phyloP scores from a whole-genome alignment of 1,140 invertebrate species.

The Diorhabda sublineata region DNA sequence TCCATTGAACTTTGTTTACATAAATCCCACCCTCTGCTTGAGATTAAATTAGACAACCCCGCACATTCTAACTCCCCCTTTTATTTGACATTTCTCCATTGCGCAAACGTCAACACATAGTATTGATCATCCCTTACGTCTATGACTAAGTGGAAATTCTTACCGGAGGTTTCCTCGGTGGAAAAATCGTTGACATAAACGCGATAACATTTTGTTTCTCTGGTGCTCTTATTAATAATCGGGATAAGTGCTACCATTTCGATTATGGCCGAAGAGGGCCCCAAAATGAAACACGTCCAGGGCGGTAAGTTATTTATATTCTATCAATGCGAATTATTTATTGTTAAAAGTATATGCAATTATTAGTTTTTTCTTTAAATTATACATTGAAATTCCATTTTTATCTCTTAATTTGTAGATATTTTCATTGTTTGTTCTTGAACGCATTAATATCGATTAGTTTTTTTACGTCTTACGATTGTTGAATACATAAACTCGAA shows the following conservation, averaged over 20 bases:
- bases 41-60: background rate
- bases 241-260: constrained; percentile 1
- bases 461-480: too few species aligned
- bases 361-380: too few species aligned
- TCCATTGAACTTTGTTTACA: too few species aligned
- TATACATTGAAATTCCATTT: too few species aligned
- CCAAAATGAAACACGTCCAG: constrained; percentile 36
- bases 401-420: too few species aligned
- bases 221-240: background rate
- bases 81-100: background rate
- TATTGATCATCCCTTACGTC: constrained; percentile 14
- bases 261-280: constrained; percentile 38
- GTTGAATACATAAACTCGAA: too few species aligned
- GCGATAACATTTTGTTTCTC: background rate
- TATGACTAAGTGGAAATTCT: constrained; percentile 15
- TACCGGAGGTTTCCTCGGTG: background rate
- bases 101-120: constrained; percentile 3
- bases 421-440: too few species aligned
- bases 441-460: too few species aligned
- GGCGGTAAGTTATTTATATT: constrained; percentile 26
- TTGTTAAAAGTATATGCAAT: too few species aligned
- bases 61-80: background rate
- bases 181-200: background rate
- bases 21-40: too few species aligned
- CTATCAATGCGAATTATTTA: too few species aligned